phyloP scores from a whole-genome alignment of 2,113 vertebrate genomes.

The Candoia aspera region DNA sequence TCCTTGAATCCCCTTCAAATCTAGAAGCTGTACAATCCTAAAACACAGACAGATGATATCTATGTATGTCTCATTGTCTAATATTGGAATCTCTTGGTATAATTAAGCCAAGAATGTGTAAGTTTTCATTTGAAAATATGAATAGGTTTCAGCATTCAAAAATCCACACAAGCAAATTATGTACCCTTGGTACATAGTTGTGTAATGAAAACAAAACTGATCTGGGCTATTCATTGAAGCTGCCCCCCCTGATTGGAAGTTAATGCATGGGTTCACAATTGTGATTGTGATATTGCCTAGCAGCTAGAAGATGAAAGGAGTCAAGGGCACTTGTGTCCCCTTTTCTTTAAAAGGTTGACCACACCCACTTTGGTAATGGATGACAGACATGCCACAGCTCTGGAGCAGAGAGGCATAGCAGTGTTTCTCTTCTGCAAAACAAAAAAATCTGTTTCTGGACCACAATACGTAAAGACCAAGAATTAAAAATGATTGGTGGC shows the following conservation, averaged over 20 bases:
- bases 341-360: neutral
- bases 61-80: neutral
- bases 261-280: slow-evolving; percentile 13
- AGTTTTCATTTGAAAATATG: too few species aligned
- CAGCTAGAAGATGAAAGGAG: neutral
- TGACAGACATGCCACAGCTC: too few species aligned
- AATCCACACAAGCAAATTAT: neutral
- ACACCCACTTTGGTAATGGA: too few species aligned
- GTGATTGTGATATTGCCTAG: neutral
- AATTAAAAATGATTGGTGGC: neutral
- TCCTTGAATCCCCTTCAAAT: neutral
- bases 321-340: neutral
- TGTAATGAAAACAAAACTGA: neutral
- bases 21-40: neutral
- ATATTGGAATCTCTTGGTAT: neutral
- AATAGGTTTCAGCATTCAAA: too few species aligned
- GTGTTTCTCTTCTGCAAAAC: too few species aligned
- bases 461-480: neutral
- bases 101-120: neutral
- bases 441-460: neutral
- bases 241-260: neutral
- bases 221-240: neutral
- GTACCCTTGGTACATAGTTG: neutral
- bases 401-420: neutral
- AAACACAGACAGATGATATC: neutral